These are phyloP conservation scores for Hycleus phaleratus DNA, from an alignment of 1,140 invertebrate genomes.

Conservation along the genomic window DNA sequence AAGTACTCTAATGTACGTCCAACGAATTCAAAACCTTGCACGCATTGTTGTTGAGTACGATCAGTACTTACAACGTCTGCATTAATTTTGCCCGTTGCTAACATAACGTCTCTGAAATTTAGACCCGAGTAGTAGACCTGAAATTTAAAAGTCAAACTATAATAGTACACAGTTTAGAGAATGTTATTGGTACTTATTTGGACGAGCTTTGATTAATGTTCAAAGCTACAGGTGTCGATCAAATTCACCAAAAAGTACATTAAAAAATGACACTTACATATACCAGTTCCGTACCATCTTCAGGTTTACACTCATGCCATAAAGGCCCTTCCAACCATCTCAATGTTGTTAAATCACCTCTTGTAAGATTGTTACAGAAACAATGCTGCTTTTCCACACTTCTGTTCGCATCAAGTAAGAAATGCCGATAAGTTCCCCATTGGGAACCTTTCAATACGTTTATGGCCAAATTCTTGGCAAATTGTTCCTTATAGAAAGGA, in stretches of 20 bases:
- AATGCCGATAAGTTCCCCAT: slow-evolving; percentile 56
- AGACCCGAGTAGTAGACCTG: slow-evolving; percentile 57
- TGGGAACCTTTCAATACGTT: slow-evolving; percentile 55
- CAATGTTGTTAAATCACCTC: slow-evolving; percentile 79
- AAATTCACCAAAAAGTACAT: no score
- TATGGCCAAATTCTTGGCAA: slow-evolving; percentile 54
- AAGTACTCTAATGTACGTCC: slow-evolving; percentile 40
- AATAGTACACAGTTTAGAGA: no score
- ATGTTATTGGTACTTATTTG: no score
- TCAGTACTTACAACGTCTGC: slow-evolving; percentile 50
- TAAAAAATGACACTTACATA: neutral
- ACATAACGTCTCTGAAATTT: slow-evolving; percentile 75
- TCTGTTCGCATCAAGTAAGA: slow-evolving; percentile 23
- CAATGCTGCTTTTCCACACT: slow-evolving; percentile 52
- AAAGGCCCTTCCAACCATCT: slow-evolving; percentile 69
- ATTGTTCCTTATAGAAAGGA: slow-evolving; percentile 52
- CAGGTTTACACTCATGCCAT: neutral
- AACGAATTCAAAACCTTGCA: slow-evolving; percentile 68
- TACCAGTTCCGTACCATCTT: neutral
- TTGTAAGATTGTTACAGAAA: slow-evolving; percentile 66
- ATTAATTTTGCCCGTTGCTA: slow-evolving; percentile 63
- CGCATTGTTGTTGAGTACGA: slow-evolving; percentile 53
- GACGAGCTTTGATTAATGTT: no score
- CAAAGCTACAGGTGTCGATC: no score
- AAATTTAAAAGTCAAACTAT: neutral